A percentile compares a stretch with the other conserved stretches of the same genome.
phyloP scores from a whole-genome alignment of 2,113 vertebrate genomes.

The Sciurus niger region DNA sequence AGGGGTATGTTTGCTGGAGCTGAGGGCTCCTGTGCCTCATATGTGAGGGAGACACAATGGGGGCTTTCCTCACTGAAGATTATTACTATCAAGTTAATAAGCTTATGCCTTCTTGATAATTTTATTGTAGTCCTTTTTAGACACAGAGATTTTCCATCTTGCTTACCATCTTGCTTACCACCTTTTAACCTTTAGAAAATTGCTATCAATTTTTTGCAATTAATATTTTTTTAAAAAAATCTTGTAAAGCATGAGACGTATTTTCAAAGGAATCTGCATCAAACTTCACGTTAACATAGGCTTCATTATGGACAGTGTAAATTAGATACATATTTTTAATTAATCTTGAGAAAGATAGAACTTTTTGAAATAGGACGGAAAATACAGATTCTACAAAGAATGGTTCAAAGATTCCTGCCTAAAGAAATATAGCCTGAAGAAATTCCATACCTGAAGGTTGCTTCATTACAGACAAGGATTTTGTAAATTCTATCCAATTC shows the following conservation, averaged over 20 bases:
- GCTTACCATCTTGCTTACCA: not conserved
- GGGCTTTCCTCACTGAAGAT: not conserved
- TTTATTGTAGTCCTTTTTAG: not conserved
- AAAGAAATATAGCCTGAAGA: not conserved
- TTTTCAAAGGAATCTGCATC: not conserved
- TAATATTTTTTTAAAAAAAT: not conserved
- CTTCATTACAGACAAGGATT: not conserved
- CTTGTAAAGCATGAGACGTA: not conserved
- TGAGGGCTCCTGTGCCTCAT: too few relatives aligned
- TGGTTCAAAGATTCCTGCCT: not conserved
- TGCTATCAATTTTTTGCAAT: conserved; percentile 15
- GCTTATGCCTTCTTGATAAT: not conserved
- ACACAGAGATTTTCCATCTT: conserved; percentile 46
- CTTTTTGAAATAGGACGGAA: conserved; percentile 39
- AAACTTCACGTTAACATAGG: not conserved
- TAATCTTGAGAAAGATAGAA: not conserved
- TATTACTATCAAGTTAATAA: not conserved
- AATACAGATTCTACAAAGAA: not conserved
- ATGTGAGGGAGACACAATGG: not conserved
- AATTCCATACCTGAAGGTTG: not conserved
- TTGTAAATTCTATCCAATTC: conserved; percentile 20
- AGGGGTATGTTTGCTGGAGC: not conserved
- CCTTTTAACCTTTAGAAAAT: conserved; percentile 8
- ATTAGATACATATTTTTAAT: not conserved
- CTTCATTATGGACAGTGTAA: not conserved